phyloP scores from a whole-genome alignment of 2,888 invertebrate species.

The Horisme vitalbata region DNA sequence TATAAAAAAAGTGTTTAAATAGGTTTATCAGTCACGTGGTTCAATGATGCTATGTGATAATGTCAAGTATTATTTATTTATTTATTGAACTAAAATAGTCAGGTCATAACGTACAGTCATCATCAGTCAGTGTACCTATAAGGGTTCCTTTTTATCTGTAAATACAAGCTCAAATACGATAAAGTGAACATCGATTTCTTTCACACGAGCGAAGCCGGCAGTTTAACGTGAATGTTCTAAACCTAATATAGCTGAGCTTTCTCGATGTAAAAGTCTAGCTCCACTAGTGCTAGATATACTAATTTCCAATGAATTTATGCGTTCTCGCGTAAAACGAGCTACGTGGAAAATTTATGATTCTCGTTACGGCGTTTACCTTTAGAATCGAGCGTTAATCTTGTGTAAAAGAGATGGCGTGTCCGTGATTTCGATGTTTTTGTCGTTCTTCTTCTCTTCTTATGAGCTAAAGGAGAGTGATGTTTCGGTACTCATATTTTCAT shows the following conservation, averaged over 20 bases:
- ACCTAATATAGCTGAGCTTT: constrained; percentile 26
- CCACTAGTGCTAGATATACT: constrained; percentile 51
- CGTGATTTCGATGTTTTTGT: constrained; percentile 45
- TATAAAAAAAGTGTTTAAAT: too few species aligned
- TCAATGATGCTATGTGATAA: too few species aligned
- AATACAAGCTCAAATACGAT: too few species aligned
- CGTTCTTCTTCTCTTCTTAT: neutral
- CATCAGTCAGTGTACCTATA: too few species aligned
- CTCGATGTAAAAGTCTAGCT: constrained; percentile 48
- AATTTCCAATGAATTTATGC: constrained; percentile 79
- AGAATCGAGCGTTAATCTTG: constrained; percentile 79
- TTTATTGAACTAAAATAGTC: too few species aligned
- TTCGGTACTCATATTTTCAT: too few species aligned
- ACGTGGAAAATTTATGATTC: constrained; percentile 72
- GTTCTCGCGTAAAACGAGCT: constrained; percentile 73
- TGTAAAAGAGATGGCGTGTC: constrained; percentile 56
- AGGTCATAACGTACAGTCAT: too few species aligned
- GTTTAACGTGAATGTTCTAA: neutral
- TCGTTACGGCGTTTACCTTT: constrained; percentile 73
- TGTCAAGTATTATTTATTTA: too few species aligned
- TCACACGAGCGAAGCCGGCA: neutral
- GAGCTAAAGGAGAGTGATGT: too few species aligned
- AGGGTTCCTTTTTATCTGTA: too few species aligned
- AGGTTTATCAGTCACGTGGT: too few species aligned
- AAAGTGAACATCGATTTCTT: too few species aligned